These are phyloP conservation scores for Melitaea athalia DNA, from an alignment of 2,888 invertebrate species.

Conservation along the genomic window DNA sequence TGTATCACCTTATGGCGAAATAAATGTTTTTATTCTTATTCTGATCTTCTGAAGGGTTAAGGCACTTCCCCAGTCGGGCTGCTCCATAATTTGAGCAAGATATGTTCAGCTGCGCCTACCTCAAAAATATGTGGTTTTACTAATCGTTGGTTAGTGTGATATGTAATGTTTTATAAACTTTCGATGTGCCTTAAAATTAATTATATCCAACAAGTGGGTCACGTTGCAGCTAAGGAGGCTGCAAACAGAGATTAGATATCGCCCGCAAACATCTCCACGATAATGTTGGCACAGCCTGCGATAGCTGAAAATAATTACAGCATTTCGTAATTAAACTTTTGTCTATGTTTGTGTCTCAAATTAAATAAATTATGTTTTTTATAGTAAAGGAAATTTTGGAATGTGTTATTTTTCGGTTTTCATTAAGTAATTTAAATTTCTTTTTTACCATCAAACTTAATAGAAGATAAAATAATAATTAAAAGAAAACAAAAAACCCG, in stretches of 20 bases:
- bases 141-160: background rate
- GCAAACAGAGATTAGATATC: conserved; percentile 75
- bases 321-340: conserved; percentile 38
- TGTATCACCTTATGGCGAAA: too few relatives aligned
- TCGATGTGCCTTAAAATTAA: conserved; percentile 39
- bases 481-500: too few relatives aligned
- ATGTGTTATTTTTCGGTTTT: too few relatives aligned
- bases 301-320: conserved; percentile 43
- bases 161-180: conserved; percentile 22
- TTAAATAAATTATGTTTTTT: background rate
- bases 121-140: background rate
- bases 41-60: too few relatives aligned
- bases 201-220: conserved; percentile 63
- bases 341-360: background rate
- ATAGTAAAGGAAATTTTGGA: background rate
- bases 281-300: conserved; percentile 46
- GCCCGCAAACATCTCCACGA: conserved; percentile 57
- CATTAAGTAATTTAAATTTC: too few relatives aligned
- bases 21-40: too few relatives aligned
- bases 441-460: too few relatives aligned
- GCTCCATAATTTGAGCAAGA: too few relatives aligned
- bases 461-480: too few relatives aligned
- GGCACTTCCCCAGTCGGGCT: too few relatives aligned
- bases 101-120: too few relatives aligned
- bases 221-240: conserved; percentile 63